phyloP scores from a whole-genome alignment of 2,113 vertebrate species.

The Amphilophus citrinellus region DNA sequence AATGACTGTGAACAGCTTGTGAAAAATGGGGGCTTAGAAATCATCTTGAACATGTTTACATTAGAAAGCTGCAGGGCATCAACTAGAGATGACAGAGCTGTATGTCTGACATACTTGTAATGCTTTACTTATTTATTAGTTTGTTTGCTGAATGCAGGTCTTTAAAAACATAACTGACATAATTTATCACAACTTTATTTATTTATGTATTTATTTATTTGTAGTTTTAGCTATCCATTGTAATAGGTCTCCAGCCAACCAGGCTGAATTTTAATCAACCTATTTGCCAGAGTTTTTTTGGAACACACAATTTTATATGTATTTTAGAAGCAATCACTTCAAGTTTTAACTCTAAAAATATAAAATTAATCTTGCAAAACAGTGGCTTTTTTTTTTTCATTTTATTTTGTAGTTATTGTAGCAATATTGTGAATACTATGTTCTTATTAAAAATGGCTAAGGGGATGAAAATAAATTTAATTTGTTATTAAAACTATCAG shows the following conservation, averaged over 20 bases:
- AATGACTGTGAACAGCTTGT: slow-evolving; percentile 11
- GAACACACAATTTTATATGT: neutral
- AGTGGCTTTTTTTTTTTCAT: neutral
- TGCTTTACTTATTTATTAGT: neutral
- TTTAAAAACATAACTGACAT: neutral
- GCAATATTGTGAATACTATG: neutral
- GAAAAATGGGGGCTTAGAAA: slow-evolving; percentile 32
- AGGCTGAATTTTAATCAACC: neutral
- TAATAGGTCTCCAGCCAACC: neutral
- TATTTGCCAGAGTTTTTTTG: neutral
- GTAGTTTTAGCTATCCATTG: neutral
- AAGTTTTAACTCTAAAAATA: neutral
- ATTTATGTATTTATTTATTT: neutral
- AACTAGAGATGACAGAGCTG: slow-evolving; percentile 14
- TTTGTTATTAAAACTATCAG: neutral
- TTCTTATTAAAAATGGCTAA: too few species aligned
- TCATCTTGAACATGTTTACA: slow-evolving; percentile 19
- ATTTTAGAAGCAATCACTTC: neutral
- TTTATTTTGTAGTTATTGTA: neutral
- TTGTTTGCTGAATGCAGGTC: neutral
- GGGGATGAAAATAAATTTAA: too few species aligned
- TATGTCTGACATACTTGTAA: neutral
- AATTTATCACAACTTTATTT: neutral
- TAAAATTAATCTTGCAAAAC: neutral
- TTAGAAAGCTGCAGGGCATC: slow-evolving; percentile 14